phyloP scores from a whole-genome alignment of 2,888 invertebrate species.

The Amiota mariae region DNA sequence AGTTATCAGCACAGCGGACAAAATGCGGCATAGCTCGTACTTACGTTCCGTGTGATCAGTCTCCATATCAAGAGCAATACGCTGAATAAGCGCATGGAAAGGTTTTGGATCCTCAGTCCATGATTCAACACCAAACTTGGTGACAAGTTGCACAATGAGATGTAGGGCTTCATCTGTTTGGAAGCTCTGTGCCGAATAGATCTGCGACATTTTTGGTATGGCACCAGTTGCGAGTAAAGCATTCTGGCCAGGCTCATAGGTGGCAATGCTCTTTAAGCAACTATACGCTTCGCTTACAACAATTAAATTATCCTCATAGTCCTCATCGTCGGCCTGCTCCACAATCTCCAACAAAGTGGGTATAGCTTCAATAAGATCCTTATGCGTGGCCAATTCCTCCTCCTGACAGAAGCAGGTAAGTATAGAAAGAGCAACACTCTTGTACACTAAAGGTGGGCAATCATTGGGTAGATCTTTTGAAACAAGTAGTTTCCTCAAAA shows the following conservation, averaged over 20 bases:
- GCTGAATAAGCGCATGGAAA: slow-evolving; percentile 87
- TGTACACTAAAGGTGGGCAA: slow-evolving; percentile 91
- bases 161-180: slow-evolving; percentile 91
- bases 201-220: slow-evolving; percentile 87
- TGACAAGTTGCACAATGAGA: slow-evolving; percentile 84
- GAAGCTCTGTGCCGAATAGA: slow-evolving; percentile 90
- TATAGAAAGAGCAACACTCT: slow-evolving; percentile 91
- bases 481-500: slow-evolving; percentile 85
- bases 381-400: slow-evolving; percentile 85
- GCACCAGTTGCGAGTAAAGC: slow-evolving; percentile 85
- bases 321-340: slow-evolving; percentile 87
- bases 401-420: slow-evolving; percentile 90
- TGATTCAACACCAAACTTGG: slow-evolving; percentile 81
- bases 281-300: slow-evolving; percentile 90
- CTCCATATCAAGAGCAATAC: slow-evolving; percentile 89
- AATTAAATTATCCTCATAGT: slow-evolving; percentile 89
- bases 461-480: slow-evolving; percentile 86
- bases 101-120: slow-evolving; percentile 87
- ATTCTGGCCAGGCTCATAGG: slow-evolving; percentile 84
- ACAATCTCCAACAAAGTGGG: slow-evolving; percentile 89
- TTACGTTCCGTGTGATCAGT: slow-evolving; percentile 91
- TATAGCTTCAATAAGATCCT: slow-evolving; percentile 87
- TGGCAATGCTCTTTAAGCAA: slow-evolving; percentile 87
- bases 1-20: slow-evolving; percentile 83
- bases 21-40: slow-evolving; percentile 88